A percentile compares a stretch with the other conserved stretches of the same genome.
Conservation (phyloP, 2,888 invertebrate species). For the Auanema freiburgensis region DNA sequence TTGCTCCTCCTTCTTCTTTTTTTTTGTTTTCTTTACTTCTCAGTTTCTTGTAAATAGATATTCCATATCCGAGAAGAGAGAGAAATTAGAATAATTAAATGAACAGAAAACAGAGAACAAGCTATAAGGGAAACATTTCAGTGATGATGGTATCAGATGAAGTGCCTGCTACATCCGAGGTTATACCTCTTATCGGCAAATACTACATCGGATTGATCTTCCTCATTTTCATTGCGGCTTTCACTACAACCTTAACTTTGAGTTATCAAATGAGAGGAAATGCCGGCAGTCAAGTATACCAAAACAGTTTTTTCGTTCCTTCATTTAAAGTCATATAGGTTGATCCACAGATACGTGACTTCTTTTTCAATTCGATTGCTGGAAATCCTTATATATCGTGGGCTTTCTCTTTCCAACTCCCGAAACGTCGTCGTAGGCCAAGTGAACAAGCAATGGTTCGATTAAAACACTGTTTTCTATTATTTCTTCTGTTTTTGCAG, state of each 20-base stretch:
- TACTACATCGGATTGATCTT: constrained; percentile 62
- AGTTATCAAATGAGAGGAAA: constrained; percentile 60
- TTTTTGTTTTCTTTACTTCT: not conserved
- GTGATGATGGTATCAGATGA: constrained; percentile 61
- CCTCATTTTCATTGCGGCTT: constrained; percentile 58
- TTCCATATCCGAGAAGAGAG: not conserved
- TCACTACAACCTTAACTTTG: constrained; percentile 58
- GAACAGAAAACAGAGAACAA: not conserved
- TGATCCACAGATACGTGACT: constrained; percentile 44
- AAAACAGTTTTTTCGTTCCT: not conserved
- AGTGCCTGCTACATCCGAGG: constrained; percentile 59
- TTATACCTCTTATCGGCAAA: constrained; percentile 60
- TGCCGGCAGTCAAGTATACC: constrained; percentile 45
- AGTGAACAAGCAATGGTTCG: too few relatives aligned
- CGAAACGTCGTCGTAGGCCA: constrained; percentile 18
- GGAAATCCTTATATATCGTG: constrained; percentile 48
- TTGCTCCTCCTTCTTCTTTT: too few relatives aligned
- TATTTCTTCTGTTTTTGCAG: constrained; percentile 1
- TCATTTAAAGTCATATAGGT: constrained; percentile 29
- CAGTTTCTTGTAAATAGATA: not conserved
- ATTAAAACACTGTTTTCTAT: not conserved
- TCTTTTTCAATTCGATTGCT: constrained; percentile 51
- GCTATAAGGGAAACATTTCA: constrained; percentile 22
- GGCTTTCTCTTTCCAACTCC: constrained; percentile 55
- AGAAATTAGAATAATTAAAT: not conserved